Conservation (phyloP, 2,888 invertebrate species). For the Odiellus spinosus region DNA sequence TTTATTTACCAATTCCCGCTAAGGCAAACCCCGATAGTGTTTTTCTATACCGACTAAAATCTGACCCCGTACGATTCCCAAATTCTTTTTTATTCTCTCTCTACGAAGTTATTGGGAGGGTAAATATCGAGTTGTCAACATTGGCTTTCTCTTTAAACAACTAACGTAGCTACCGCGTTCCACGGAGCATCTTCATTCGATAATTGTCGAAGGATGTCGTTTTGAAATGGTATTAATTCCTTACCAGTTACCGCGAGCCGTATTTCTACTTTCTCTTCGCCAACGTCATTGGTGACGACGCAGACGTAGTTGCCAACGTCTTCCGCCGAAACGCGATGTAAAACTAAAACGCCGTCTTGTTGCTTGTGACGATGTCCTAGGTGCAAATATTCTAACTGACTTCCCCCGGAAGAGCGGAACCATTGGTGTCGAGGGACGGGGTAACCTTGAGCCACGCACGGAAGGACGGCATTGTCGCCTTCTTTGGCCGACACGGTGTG, state of each 20-base stretch:
- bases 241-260: conserved; percentile 12
- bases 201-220: no score
- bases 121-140: no score
- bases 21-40: no score
- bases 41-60: no score
- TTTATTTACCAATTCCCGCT: no score
- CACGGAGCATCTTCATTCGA: no score
- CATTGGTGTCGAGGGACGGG: conserved; percentile 30
- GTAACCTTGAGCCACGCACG: conserved; percentile 30
- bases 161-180: no score
- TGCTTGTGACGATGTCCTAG: conserved; percentile 10
- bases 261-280: conserved; percentile 13
- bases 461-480: conserved; percentile 26
- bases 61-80: no score
- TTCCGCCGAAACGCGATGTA: conserved; percentile 11
- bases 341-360: conserved; percentile 11
- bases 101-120: no score
- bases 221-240: no score
- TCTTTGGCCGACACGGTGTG: conserved; percentile 11
- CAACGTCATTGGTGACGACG: conserved; percentile 14
- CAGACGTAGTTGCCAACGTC: conserved; percentile 18
- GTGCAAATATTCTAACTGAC: conserved; percentile 6
- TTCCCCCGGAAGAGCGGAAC: conserved; percentile 22
- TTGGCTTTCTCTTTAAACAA: no score
- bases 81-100: no score